phyloP scores from a whole-genome alignment of 2,113 vertebrate species.

The Campylorhamphus procurvoides region DNA sequence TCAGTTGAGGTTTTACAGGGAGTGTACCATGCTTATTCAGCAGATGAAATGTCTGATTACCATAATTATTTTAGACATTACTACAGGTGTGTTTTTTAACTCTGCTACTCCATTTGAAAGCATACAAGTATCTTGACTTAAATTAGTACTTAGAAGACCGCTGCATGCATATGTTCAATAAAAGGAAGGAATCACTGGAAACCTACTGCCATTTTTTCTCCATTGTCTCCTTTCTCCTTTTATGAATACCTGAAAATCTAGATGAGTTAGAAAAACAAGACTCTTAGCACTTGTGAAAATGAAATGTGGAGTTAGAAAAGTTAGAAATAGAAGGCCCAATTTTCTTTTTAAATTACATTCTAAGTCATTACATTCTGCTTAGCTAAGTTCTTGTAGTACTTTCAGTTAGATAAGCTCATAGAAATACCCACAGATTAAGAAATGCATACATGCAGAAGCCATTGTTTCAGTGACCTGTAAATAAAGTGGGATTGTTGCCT shows the following conservation, averaged over 20 bases:
- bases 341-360: not conserved
- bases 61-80: not conserved
- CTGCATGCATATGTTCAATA: not conserved
- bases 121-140: not conserved
- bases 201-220: not conserved
- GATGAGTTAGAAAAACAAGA: not conserved
- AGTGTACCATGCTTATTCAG: not conserved
- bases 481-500: not conserved
- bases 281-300: not conserved
- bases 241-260: not conserved
- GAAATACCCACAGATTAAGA: not conserved
- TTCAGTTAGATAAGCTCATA: not conserved
- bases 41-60: not conserved
- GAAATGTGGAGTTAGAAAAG: not conserved
- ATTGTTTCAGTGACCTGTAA: not conserved
- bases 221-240: not conserved
- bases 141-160: not conserved
- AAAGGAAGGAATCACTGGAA: not conserved
- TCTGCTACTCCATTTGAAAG: not conserved
- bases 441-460: not conserved
- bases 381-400: not conserved
- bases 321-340: not conserved
- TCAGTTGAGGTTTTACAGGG: not conserved
- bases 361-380: not conserved
- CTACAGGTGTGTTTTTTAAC: not conserved